A percentile compares a stretch with the other conserved stretches of the same genome.
phyloP scores from a whole-genome alignment of 2,797 vertebrate genomes.

The Helostoma temminkii region DNA sequence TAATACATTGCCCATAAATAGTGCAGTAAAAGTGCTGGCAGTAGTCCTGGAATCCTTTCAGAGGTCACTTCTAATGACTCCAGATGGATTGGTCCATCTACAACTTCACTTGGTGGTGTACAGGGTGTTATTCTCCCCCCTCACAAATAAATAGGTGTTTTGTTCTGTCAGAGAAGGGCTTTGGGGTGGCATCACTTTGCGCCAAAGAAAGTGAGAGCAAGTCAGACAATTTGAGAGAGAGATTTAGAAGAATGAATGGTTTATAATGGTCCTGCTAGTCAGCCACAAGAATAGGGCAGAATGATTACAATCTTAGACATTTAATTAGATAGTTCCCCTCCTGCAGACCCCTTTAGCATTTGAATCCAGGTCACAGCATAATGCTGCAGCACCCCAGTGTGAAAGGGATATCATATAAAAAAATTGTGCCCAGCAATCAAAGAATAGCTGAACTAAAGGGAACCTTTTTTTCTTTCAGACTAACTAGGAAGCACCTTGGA shows the following conservation, averaged over 20 bases:
- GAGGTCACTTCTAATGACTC: constrained; percentile 54
- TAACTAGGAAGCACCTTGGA: constrained; percentile 74
- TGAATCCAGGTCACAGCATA: constrained; percentile 55
- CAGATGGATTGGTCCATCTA: constrained; percentile 55
- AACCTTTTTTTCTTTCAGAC: constrained; percentile 56
- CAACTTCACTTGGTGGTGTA: constrained; percentile 43
- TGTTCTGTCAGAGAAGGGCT: constrained; percentile 50
- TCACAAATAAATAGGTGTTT: constrained; percentile 65
- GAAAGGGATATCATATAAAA: constrained; percentile 60
- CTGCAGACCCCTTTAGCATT: constrained; percentile 54
- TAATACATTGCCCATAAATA: constrained; percentile 68
- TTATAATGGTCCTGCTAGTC: constrained; percentile 26
- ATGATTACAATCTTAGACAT: constrained; percentile 61
- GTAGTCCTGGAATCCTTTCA: constrained; percentile 66
- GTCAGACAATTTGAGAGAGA: constrained; percentile 25
- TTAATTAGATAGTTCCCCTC: constrained; percentile 68
- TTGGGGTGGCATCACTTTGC: constrained; percentile 68
- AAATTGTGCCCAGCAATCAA: constrained; percentile 59
- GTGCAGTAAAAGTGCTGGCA: constrained; percentile 69
- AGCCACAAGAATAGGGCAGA: constrained; percentile 30
- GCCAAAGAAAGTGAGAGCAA: constrained; percentile 56
- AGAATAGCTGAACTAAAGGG: constrained; percentile 56
- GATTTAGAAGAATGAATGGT: constrained; percentile 17
- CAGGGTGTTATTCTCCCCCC: constrained; percentile 55
- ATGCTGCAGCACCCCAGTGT: constrained; percentile 40